Percentiles rank a stretch among this genome's conserved stretches.
These are phyloP conservation scores for Odontophorus gujanensis DNA, from an alignment of 2,113 vertebrate species.

Conservation along the genomic window DNA sequence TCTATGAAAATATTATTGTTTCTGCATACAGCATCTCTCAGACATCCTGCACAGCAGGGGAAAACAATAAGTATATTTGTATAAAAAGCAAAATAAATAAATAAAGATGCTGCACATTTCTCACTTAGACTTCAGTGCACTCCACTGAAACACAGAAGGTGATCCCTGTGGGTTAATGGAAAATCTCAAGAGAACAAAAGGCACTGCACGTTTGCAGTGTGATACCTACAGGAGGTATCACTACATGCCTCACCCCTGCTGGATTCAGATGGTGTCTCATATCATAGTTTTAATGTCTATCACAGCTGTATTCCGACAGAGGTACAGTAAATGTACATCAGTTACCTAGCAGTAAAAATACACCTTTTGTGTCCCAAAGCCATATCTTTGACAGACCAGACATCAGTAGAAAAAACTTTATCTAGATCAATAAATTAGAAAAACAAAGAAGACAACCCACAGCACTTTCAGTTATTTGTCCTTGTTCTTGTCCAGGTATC, in stretches of 20 bases:
- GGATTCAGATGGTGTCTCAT: not conserved
- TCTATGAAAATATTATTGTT: slow-evolving; percentile 4
- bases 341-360: not conserved
- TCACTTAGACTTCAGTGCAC: not conserved
- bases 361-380: not conserved
- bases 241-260: not conserved
- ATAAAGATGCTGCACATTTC: not conserved
- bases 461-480: not conserved
- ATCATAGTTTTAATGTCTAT: not conserved
- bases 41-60: not conserved
- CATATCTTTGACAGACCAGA: not conserved
- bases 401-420: not conserved
- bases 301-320: not conserved
- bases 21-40: not conserved
- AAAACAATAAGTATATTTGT: not conserved
- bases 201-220: not conserved
- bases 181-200: not conserved
- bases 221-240: not conserved
- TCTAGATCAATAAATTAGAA: not conserved
- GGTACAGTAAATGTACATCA: rapidly evolving
- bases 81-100: slow-evolving; percentile 2
- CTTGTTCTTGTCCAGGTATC: not conserved
- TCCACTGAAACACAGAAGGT: not conserved
- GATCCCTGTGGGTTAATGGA: not conserved
- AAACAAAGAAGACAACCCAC: not conserved